Evolutionary conservation across 2,888 invertebrate genomes (phyloP), one percentile per base, ranked within the genome.

Genomic region (Lasiommata megera): DNA sequence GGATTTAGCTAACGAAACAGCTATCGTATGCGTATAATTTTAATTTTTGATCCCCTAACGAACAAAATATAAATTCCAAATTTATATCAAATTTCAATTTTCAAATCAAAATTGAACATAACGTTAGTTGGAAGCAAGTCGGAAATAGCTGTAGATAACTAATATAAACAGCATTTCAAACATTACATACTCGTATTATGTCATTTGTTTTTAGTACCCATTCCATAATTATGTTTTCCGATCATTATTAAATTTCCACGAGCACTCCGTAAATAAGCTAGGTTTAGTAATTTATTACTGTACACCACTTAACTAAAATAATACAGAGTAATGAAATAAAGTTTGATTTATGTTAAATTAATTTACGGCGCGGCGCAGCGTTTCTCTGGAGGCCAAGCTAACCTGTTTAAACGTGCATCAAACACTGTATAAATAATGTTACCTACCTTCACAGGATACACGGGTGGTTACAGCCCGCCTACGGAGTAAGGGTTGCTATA

Each of bases 351-450:
- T 53, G 50, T 57, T 56, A 53, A 54, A 46, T 59, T 59, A 59
- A 56, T 60, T 59, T 57, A 57, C 57, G 48, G 62, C 37, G 11
- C 40, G 41, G 36, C 52, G 53, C 58, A 38, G 17, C 55, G 54
- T 8, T 12, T 36, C 37, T 62, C 61, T 47, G 38, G 60, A 53
- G 53, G 61, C 63, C 38, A 53, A 57, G 59, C 48, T 63, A 62
- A 56, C 56, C 58, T 63, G 44, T 61, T 67, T 60, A 65, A 71
- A 71, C 73, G 71, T 73, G 72, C 69, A 72, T 69, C 62, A 58
- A 58, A 69, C 63, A 68, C 62, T 71, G 71, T 68, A 72, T 69
- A 63, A 63, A 9, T 31, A 5, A 31, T 31, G 7, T 31, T 31
- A 9, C 7, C 31, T 7, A 3, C 9, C 8, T n/a, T n/a, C n/a